Base-by-base conservation (phyloP, 2,888 invertebrate genomes). In the Kryphioiulus occultus region DNA sequence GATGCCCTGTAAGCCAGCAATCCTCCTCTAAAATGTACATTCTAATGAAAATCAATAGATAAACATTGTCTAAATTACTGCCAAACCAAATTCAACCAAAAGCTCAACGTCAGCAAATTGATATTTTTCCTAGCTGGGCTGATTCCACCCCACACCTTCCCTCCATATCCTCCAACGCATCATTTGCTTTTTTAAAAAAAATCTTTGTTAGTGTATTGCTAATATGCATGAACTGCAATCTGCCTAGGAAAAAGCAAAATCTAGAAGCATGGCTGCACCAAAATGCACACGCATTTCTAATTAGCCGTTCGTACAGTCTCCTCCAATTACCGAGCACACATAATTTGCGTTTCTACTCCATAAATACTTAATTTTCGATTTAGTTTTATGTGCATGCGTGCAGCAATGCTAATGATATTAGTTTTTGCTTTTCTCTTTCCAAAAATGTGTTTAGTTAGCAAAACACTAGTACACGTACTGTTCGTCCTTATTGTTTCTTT, bases 381-480 rank as follows among this genome's bases (percentile, higher is more conserved):
- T 78, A 78, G 78, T 78, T 78, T 78, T 78, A 78, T 78, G 78
- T 78, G 78, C 78, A 78, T 78, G 78, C 78, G 78, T 78, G 78
- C 78, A 78, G 78, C 78, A 78, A 78, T 78, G 78, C 78, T 78
- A 78, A 78, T 78, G 78, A 78, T 78, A 78, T 78, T 78, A 78
- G 78, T 78, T 78, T 78, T 78, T 78, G 30, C 30, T 32, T 78
- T 78, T 78, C 30, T 32, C 30, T 32, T 32, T 30, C 30, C 35
- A 12, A 78, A 78, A 78, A 78, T 78, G 78, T 85, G 86, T 86
- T 86, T 86, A 86, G 86, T 86, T 86, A 86, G 86, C 86, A 86
- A 86, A 86, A 86, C 86, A 86, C 86, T 86, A 78, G 78, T 78
- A 78, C 26, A 30, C 78, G 78, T 78, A 7, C 26, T 78, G 78